A percentile compares a stretch with the other conserved stretches of the same genome.
Conservation (phyloP, 2,888 invertebrate genomes). For the Netelia melanura region DNA sequence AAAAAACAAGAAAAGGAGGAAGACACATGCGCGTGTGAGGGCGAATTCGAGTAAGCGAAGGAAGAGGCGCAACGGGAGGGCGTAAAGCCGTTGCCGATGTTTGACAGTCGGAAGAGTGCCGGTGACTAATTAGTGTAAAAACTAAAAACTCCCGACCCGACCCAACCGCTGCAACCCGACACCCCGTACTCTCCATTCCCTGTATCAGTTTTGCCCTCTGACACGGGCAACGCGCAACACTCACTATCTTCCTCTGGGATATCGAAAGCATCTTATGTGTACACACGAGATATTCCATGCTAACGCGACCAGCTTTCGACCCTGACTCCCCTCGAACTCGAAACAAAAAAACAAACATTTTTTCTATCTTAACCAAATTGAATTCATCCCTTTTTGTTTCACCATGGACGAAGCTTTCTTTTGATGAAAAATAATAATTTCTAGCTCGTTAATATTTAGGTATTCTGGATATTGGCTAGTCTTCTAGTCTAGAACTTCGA, state of each 20-base stretch:
- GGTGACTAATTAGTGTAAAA: conserved; percentile 84
- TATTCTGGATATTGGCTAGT: no score
- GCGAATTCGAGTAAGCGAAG: conserved; percentile 71
- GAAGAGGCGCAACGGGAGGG: conserved; percentile 79
- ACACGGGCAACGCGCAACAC: conserved; percentile 18
- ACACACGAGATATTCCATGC: neutral
- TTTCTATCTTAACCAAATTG: neutral
- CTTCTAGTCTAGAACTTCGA: no score
- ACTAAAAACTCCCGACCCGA: conserved; percentile 77
- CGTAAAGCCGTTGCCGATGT: conserved; percentile 75
- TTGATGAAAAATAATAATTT: no score
- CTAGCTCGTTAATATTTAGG: no score
- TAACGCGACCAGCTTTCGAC: neutral
- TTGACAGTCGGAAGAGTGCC: conserved; percentile 83
- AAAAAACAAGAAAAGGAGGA: conserved; percentile 44
- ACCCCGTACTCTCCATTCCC: conserved; percentile 65
- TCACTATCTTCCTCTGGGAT: neutral
- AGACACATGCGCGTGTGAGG: conserved; percentile 70
- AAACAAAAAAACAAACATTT: neutral
- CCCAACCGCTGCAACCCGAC: conserved; percentile 77
- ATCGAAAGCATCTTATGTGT: neutral
- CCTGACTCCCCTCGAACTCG: neutral
- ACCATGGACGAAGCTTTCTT: no score
- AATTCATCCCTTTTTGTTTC: no score
- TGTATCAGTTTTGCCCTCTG: conserved; percentile 38